A percentile compares a stretch with the other conserved stretches of the same genome.
These are phyloP conservation scores for Pandemis corylana DNA, from an alignment of 2,888 invertebrate genomes.

Conservation along the genomic window DNA sequence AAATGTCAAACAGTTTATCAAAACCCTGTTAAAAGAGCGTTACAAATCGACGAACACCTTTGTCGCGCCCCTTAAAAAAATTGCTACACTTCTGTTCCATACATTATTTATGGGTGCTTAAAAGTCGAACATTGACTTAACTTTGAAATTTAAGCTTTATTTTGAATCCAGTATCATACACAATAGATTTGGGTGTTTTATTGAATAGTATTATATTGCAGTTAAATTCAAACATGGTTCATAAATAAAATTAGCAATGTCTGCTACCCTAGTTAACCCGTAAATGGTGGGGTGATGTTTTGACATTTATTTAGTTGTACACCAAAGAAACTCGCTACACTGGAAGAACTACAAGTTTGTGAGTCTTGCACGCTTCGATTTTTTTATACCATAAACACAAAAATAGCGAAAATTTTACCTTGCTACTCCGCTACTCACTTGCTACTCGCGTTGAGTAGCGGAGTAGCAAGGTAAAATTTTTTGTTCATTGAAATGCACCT, in stretches of 20 bases:
- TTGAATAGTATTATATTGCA: slow-evolving; percentile 51
- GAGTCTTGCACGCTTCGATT: background rate
- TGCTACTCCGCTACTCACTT: too few species aligned
- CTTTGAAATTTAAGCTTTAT: slow-evolving; percentile 38
- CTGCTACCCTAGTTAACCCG: slow-evolving; percentile 75
- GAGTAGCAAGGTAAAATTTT: too few species aligned
- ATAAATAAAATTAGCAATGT: slow-evolving; percentile 79
- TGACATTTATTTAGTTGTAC: slow-evolving; percentile 65
- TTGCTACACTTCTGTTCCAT: slow-evolving; percentile 73
- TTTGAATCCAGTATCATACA: slow-evolving; percentile 13
- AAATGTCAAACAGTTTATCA: slow-evolving; percentile 59
- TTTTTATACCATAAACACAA: too few species aligned
- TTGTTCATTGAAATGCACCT: too few species aligned
- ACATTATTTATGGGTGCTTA: slow-evolving; percentile 65
- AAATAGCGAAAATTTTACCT: too few species aligned
- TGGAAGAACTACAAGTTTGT: slow-evolving; percentile 5
- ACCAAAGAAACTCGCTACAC: background rate
- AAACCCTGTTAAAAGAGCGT: slow-evolving; percentile 70
- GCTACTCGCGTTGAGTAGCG: too few species aligned
- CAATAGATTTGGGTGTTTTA: background rate
- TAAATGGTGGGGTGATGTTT: slow-evolving; percentile 74
- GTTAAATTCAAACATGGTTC: slow-evolving; percentile 71
- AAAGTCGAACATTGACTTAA: slow-evolving; percentile 30
- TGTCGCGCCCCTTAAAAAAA: slow-evolving; percentile 71
- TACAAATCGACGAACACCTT: slow-evolving; percentile 69